Conservation (phyloP, 2,797 vertebrate species). For the Girardinus metallicus region DNA sequence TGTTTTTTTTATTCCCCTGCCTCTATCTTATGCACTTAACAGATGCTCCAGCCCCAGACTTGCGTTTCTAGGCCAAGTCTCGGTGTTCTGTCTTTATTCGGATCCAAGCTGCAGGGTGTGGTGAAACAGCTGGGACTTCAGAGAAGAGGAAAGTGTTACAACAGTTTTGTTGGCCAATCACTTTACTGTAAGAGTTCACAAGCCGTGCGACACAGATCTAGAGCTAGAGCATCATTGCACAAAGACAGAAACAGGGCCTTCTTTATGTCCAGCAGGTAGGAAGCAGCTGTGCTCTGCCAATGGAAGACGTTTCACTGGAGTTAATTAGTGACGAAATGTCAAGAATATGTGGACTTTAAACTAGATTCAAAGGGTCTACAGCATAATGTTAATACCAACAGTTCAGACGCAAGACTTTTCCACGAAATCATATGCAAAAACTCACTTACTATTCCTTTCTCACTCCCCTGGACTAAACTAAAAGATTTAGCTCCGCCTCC, state of each 20-base stretch:
- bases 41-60: constrained; percentile 69
- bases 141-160: constrained; percentile 54
- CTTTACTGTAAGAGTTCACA: constrained; percentile 26
- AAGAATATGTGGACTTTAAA: constrained; percentile 4
- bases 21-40: constrained; percentile 70
- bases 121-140: constrained; percentile 22
- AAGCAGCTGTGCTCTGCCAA: neutral
- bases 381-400: neutral
- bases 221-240: neutral
- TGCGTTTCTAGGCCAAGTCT: constrained; percentile 60
- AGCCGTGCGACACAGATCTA: constrained; percentile 6
- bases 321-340: constrained; percentile 18
- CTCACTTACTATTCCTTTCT: neutral
- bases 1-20: constrained; percentile 17
- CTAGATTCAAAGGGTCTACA: neutral
- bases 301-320: neutral
- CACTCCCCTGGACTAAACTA: neutral
- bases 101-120: constrained; percentile 37
- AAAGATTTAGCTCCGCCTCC: neutral
- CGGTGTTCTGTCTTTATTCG: constrained; percentile 57
- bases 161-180: constrained; percentile 23
- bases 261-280: constrained; percentile 1
- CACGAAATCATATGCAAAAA: neutral
- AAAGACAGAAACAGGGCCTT: constrained; percentile 3
- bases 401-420: neutral